These are phyloP conservation scores for Machimus rusticus DNA, from an alignment of 2,888 invertebrate species.

Conservation along the genomic window DNA sequence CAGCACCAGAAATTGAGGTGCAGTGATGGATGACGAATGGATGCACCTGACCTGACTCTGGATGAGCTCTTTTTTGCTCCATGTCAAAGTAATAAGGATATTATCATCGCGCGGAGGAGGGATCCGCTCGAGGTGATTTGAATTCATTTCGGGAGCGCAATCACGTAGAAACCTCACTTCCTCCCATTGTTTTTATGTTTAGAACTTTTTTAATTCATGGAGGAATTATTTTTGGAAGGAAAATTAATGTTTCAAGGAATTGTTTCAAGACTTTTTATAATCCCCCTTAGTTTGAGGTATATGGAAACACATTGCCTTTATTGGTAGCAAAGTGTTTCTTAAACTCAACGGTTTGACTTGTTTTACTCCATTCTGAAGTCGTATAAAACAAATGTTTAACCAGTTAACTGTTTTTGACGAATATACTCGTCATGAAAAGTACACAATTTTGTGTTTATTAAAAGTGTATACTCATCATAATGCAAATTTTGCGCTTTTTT, in stretches of 20 bases:
- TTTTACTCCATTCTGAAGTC: no score
- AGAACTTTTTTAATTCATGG: not conserved
- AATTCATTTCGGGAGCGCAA: not conserved
- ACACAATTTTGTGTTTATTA: no score
- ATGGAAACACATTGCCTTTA: not conserved
- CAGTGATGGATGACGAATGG: slow-evolving; percentile 32
- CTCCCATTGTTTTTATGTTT: not conserved
- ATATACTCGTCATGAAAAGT: no score
- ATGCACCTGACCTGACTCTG: slow-evolving; percentile 31
- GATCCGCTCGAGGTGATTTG: not conserved
- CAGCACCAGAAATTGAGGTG: not conserved
- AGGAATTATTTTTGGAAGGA: not conserved
- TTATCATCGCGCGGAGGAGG: not conserved
- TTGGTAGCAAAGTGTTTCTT: not conserved
- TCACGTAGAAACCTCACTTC: not conserved
- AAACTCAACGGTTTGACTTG: not conserved
- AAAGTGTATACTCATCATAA: no score
- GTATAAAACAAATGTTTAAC: no score
- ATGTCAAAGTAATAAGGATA: not conserved
- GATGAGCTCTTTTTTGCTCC: not conserved
- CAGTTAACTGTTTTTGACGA: no score
- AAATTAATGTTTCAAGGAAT: not conserved
- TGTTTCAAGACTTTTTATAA: not conserved
- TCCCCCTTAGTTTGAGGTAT: not conserved
- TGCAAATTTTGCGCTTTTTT: no score